Base-by-base conservation (phyloP, 2,113 vertebrate genomes). In the Corythornis cristatus region DNA sequence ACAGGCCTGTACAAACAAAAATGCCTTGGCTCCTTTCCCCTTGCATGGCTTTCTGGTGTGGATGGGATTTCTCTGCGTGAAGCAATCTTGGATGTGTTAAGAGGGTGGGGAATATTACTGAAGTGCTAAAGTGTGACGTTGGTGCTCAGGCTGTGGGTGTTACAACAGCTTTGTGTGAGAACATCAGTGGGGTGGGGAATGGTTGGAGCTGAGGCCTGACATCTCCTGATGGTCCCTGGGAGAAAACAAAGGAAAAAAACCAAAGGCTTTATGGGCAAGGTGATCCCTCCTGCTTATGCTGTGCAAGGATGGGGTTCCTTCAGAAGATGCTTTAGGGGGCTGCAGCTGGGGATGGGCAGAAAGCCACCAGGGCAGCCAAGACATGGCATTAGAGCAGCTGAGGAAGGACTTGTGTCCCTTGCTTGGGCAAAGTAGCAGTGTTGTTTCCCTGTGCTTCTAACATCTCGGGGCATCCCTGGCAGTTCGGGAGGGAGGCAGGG, bases 11-110 rank as follows among this genome's bases (percentile, higher is more conserved):
- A 65, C 95, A 96, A 96, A 96, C 86, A 96, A 14, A 95, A 95
- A 74, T 53, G 65, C 68, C 45, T 95, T 94, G 95, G 96, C 93
- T 86, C 43, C 43, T 62, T 88, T 93, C 85, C 92, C 57, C 21
- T 62, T n/a, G 56, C 14, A 1, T 62, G 46, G 85, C 78, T 87
- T 74, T 89, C 65, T 80, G 58, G 77, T 58, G 56, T 56, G 45
- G 72, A 71, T 81, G 95, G 86, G 92, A 83, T 96, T 93, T 90
- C 79, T 94, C 56, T 1, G 0, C 2, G 8, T 96, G 95, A 91
- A 94, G 95, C 93, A 96, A 96, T 95, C 75, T 31, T 37, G 75
- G 92, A 91, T 95, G 89, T 93, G 92, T 94, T 95, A 85, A 94
- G 79, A 91, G 95, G 96, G 96, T 94, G 95, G 96, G 92, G 95